phyloP scores from a whole-genome alignment of 2,113 vertebrate species.

The Todiramphus chloris region DNA sequence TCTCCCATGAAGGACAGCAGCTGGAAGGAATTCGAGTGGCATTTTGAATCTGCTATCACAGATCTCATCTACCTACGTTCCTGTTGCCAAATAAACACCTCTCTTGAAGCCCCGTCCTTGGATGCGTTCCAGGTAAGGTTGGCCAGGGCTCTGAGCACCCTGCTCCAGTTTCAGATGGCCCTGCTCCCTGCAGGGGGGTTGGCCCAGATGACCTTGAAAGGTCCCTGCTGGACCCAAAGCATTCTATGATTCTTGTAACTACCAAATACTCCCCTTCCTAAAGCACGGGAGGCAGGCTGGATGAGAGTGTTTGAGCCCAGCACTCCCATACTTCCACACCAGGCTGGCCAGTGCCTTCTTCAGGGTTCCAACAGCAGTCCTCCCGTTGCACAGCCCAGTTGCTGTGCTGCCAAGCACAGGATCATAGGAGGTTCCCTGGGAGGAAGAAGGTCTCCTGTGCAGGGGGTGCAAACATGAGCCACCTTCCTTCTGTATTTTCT shows the following conservation, averaged over 20 bases:
- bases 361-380: background rate
- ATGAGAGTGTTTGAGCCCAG: background rate
- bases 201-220: background rate
- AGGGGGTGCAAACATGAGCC: background rate
- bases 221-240: background rate
- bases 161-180: background rate
- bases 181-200: background rate
- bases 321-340: background rate
- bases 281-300: background rate
- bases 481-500: rapidly evolving
- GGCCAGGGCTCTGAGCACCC: background rate
- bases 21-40: background rate
- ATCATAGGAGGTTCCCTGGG: background rate
- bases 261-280: background rate
- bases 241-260: background rate
- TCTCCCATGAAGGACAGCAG: background rate
- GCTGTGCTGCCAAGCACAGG: background rate
- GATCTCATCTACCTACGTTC: rapidly evolving
- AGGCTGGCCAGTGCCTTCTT: background rate
- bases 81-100: background rate
- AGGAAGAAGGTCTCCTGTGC: rapidly evolving
- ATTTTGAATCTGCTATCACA: background rate
- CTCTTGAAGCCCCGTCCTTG: background rate
- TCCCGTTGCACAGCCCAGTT: background rate
- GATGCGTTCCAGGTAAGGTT: background rate